phyloP scores from a whole-genome alignment of 1,140 invertebrate species.

The Neodiprion fabricii region DNA sequence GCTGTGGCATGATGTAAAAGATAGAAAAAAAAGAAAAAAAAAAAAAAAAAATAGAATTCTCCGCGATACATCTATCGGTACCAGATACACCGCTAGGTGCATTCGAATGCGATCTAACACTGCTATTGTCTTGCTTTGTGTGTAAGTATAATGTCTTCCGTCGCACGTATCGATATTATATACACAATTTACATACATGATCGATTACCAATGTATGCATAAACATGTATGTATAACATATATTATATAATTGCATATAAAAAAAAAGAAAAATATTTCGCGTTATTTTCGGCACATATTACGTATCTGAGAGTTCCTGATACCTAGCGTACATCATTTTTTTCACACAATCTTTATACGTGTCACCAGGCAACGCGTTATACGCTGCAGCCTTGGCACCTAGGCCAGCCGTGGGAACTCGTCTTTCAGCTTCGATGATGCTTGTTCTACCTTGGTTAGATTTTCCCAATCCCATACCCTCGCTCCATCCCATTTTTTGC shows the following conservation, averaged over 20 bases:
- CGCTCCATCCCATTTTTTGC: constrained; percentile 99
- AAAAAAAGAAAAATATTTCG: background rate
- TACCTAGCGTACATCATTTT: constrained; percentile 89
- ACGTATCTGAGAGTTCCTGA: constrained; percentile 74
- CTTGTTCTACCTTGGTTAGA: constrained; percentile 92
- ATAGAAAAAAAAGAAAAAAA: too few relatives aligned
- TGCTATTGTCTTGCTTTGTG: too few relatives aligned
- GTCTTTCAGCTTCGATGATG: constrained; percentile 81
- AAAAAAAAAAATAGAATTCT: too few relatives aligned
- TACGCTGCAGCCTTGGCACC: constrained; percentile 78
- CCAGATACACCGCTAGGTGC: too few relatives aligned
- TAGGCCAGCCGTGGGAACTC: constrained; percentile 74
- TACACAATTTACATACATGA: too few relatives aligned
- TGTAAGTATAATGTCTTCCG: too few relatives aligned
- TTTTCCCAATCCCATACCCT: constrained; percentile 93
- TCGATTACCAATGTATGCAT: constrained; percentile 26
- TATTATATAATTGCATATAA: constrained; percentile 5
- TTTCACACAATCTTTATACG: constrained; percentile 90
- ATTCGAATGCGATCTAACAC: too few relatives aligned
- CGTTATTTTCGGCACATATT: constrained; percentile 29
- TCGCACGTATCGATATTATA: too few relatives aligned
- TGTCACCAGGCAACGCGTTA: constrained; percentile 80
- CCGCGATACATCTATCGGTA: too few relatives aligned
- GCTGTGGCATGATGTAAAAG: too few relatives aligned
- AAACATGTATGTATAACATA: constrained; percentile 34